Conservation (phyloP, 2,888 invertebrate species). For the Pediacus dermestoides region DNA sequence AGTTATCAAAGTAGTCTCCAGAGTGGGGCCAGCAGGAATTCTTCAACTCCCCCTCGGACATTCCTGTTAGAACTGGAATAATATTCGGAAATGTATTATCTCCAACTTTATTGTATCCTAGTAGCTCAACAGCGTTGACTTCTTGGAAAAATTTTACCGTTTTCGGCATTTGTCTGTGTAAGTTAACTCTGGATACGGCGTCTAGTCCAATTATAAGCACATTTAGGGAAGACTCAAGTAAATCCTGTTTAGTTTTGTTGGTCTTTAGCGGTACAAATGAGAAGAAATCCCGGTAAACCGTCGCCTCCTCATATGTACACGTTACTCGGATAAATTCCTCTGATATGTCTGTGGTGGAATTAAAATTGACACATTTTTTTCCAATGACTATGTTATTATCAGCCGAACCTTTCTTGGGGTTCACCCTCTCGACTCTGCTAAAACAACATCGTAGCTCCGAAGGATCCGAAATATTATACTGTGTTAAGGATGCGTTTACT, state of each 20-base stretch:
- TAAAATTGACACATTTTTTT: slow-evolving; percentile 49
- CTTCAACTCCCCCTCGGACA: slow-evolving; percentile 62
- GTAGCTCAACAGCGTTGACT: slow-evolving; percentile 69
- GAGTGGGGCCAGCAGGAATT: slow-evolving; percentile 57
- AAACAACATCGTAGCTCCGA: slow-evolving; percentile 60
- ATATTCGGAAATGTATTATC: slow-evolving; percentile 94
- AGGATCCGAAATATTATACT: slow-evolving; percentile 53
- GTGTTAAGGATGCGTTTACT: slow-evolving; percentile 48
- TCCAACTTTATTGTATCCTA: slow-evolving; percentile 90
- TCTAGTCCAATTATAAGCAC: slow-evolving; percentile 81
- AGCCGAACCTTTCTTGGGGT: slow-evolving; percentile 49
- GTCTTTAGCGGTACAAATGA: slow-evolving; percentile 57
- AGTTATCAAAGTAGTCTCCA: slow-evolving; percentile 66
- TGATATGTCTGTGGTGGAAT: slow-evolving; percentile 49
- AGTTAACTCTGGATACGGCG: slow-evolving; percentile 80
- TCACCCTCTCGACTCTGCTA: slow-evolving; percentile 56
- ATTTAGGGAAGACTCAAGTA: slow-evolving; percentile 51
- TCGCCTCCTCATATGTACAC: slow-evolving; percentile 54
- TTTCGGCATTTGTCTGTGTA: slow-evolving; percentile 77
- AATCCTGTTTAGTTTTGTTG: slow-evolving; percentile 13
- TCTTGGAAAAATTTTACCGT: slow-evolving; percentile 60
- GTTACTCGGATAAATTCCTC: slow-evolving; percentile 68
- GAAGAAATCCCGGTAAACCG: slow-evolving; percentile 67
- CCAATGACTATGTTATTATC: slow-evolving; percentile 54
- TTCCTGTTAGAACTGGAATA: slow-evolving; percentile 73